phyloP scores from a whole-genome alignment of 2,797 vertebrate species.

The Loriculus beryllinus region DNA sequence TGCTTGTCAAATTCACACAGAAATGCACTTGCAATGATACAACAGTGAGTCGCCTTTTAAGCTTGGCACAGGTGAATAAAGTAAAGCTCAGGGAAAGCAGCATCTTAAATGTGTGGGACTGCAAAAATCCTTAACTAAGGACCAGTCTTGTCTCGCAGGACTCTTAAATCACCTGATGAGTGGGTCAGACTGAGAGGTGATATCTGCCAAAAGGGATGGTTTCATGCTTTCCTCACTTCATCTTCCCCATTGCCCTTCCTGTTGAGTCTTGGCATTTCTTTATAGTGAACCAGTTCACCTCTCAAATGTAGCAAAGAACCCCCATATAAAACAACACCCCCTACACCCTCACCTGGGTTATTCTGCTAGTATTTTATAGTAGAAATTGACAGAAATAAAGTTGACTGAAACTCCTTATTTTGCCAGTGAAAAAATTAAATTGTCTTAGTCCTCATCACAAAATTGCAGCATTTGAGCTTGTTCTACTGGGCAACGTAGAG shows the following conservation, averaged over 20 bases:
- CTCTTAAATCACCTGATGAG: background rate
- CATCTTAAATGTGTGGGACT: background rate
- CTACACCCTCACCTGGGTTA: background rate
- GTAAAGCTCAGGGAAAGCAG: background rate
- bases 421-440: background rate
- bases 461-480: background rate
- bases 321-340: background rate
- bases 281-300: background rate
- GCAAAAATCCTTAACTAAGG: background rate
- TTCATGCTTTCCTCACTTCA: background rate
- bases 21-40: background rate
- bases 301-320: background rate
- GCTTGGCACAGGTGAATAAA: background rate
- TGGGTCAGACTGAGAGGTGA: background rate
- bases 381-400: background rate
- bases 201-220: background rate
- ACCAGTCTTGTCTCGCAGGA: background rate
- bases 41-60: constrained; percentile 22
- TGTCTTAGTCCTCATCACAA: background rate
- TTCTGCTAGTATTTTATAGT: background rate
- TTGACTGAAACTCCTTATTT: background rate
- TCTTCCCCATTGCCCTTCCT: background rate
- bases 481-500: background rate
- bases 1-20: background rate
- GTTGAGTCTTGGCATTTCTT: background rate